Conservation (phyloP, 2,113 vertebrate genomes). For the Solenodon paradoxus region DNA sequence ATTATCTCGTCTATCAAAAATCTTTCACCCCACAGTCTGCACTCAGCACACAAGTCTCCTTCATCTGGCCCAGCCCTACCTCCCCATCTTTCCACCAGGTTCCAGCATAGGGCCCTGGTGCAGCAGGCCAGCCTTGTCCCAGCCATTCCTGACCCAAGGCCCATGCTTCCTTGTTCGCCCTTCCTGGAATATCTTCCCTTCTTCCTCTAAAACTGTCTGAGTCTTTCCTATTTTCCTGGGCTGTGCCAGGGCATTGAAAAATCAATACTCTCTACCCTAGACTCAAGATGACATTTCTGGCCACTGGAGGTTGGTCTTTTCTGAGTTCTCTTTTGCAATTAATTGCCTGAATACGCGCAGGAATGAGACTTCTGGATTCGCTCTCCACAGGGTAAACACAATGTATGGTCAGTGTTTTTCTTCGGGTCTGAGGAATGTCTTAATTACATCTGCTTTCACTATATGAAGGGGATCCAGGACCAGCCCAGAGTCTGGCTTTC, state of each 20-base stretch:
- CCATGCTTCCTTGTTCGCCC: fast-evolving
- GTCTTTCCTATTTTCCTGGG: not conserved
- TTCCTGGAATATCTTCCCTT: not conserved
- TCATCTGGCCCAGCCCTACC: not conserved
- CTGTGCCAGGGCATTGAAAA: not conserved
- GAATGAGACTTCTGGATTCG: not conserved
- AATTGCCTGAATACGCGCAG: not conserved
- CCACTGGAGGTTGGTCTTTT: not conserved
- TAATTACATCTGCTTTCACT: not conserved
- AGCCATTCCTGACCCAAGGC: not conserved
- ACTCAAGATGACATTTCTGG: not conserved
- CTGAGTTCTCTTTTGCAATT: conserved; percentile 1
- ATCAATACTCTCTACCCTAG: not conserved
- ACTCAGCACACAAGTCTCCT: not conserved
- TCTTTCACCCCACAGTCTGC: not conserved
- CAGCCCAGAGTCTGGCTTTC: not conserved
- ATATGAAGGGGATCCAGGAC: not conserved
- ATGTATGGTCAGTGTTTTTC: not conserved
- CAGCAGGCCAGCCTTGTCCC: not conserved
- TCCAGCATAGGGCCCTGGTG: fast-evolving
- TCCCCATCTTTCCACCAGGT: fast-evolving
- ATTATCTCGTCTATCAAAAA: not conserved
- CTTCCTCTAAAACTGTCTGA: not conserved
- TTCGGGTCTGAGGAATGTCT: not conserved
- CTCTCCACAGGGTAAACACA: not conserved